Percentiles rank a stretch among this genome's conserved stretches.
Conservation (phyloP, 1,140 invertebrate genomes). For the Scaptomyza graminum region DNA sequence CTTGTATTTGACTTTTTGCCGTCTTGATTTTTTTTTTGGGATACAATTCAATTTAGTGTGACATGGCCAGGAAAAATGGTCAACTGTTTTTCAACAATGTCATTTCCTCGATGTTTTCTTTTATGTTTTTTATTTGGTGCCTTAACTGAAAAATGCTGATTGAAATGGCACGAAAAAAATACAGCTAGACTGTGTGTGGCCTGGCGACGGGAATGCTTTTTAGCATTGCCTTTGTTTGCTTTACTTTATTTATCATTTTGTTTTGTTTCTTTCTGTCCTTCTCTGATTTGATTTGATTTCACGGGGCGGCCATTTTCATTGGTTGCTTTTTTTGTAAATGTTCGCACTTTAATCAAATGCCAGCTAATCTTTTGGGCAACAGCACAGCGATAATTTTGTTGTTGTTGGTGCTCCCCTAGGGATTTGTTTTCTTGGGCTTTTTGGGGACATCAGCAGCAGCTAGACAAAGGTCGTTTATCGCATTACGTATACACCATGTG, state of each 20-base stretch:
- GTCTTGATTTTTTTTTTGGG: slow-evolving; percentile 26
- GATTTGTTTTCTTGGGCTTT: slow-evolving; percentile 39
- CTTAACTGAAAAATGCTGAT: slow-evolving; percentile 66
- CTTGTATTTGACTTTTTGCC: slow-evolving; percentile 33
- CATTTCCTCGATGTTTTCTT: slow-evolving; percentile 73
- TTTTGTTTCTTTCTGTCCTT: slow-evolving; percentile 25
- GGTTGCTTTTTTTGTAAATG: slow-evolving; percentile 47
- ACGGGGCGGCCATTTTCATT: slow-evolving; percentile 49
- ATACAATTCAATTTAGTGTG: slow-evolving; percentile 71
- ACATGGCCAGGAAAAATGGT: slow-evolving; percentile 66
- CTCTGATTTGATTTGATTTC: slow-evolving; percentile 73
- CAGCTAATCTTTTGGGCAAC: slow-evolving; percentile 67
- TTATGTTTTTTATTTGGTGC: slow-evolving; percentile 47
- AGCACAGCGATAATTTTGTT: slow-evolving; percentile 12
- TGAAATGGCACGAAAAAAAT: slow-evolving; percentile 56
- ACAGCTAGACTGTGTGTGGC: background rate
- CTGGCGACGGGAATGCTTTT: slow-evolving; percentile 22
- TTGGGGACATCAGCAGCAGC: slow-evolving; percentile 9
- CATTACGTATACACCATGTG: slow-evolving; percentile 56
- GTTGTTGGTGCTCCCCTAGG: slow-evolving; percentile 37
- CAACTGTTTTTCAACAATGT: slow-evolving; percentile 78
- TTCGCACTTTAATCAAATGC: slow-evolving; percentile 77
- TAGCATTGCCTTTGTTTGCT: slow-evolving; percentile 52
- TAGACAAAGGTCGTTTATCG: slow-evolving; percentile 57
- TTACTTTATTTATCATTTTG: slow-evolving; percentile 57